A percentile compares a stretch with the other conserved stretches of the same genome.
Conservation (phyloP, 2,797 vertebrate genomes). For the Echeneis naucrates region DNA sequence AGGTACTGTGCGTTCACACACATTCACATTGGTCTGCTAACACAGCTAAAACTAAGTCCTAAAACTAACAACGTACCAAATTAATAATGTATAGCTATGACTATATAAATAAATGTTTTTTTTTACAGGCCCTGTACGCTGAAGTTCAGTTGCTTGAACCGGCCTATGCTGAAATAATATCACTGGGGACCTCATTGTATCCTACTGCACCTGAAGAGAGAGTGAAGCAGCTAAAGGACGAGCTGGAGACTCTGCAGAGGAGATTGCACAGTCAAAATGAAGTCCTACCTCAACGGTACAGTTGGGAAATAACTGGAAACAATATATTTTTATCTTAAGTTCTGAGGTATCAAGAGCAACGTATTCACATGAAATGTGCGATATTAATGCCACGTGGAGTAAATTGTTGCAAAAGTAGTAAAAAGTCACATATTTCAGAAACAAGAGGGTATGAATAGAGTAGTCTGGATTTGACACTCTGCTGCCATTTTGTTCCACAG, state of each 20-base stretch:
- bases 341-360: background rate
- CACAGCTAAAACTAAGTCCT: background rate
- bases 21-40: background rate
- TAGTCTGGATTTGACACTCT: too few species aligned
- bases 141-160: conserved; percentile 84
- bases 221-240: conserved; percentile 81
- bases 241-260: conserved; percentile 82
- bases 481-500: conserved; percentile 69
- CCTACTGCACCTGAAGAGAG: conserved; percentile 84
- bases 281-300: conserved; percentile 87
- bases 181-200: conserved; percentile 84
- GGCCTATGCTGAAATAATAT: conserved; percentile 78
- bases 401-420: too few species aligned
- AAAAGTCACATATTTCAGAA: too few species aligned
- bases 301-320: background rate
- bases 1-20: conserved; percentile 79
- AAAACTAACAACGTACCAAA: background rate
- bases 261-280: conserved; percentile 84
- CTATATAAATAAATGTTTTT: background rate
- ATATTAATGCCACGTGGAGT: background rate
- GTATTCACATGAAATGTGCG: background rate
- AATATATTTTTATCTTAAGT: too few species aligned
- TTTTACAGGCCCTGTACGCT: conserved; percentile 82
- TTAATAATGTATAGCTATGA: background rate
- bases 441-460: too few species aligned